Percentiles rank a stretch among this genome's conserved stretches.
phyloP scores from a whole-genome alignment of 2,888 invertebrate species.

The Agrilus mali region DNA sequence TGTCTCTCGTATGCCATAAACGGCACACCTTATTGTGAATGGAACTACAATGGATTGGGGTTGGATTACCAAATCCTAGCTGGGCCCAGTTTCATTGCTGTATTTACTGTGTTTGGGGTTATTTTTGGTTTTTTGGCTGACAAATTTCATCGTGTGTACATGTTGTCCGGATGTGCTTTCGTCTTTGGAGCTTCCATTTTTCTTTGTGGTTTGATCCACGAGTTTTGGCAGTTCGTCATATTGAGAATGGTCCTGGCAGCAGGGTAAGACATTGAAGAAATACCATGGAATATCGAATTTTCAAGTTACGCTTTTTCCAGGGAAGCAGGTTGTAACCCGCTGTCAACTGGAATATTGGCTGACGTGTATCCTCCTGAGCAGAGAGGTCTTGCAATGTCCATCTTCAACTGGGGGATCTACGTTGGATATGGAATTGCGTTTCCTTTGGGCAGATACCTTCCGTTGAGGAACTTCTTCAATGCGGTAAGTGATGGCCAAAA shows the following conservation, averaged over 20 bases:
- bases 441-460: constrained; percentile 79
- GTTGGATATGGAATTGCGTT: constrained; percentile 89
- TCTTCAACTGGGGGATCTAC: constrained; percentile 94
- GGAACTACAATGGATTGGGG: constrained; percentile 88
- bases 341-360: constrained; percentile 72
- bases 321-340: constrained; percentile 77
- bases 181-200: constrained; percentile 74
- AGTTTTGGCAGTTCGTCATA: constrained; percentile 84
- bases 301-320: constrained; percentile 32
- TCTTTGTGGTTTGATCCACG: constrained; percentile 67
- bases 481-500: constrained; percentile 49
- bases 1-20: constrained; percentile 53
- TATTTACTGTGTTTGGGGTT: constrained; percentile 81
- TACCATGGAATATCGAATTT: not conserved
- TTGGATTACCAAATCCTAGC: constrained; percentile 86
- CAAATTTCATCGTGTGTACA: constrained; percentile 59
- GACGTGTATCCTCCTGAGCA: constrained; percentile 71
- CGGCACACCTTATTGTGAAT: constrained; percentile 71
- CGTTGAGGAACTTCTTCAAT: constrained; percentile 58
- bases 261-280: constrained; percentile 55
- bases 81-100: constrained; percentile 84
- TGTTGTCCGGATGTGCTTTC: constrained; percentile 64
- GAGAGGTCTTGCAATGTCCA: constrained; percentile 77
- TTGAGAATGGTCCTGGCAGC: constrained; percentile 78
- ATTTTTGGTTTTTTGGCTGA: constrained; percentile 74